Evolutionary conservation across 2,888 invertebrate species (phyloP), one percentile per base, ranked within the genome.

Genomic region (Andrena fulva): DNA sequence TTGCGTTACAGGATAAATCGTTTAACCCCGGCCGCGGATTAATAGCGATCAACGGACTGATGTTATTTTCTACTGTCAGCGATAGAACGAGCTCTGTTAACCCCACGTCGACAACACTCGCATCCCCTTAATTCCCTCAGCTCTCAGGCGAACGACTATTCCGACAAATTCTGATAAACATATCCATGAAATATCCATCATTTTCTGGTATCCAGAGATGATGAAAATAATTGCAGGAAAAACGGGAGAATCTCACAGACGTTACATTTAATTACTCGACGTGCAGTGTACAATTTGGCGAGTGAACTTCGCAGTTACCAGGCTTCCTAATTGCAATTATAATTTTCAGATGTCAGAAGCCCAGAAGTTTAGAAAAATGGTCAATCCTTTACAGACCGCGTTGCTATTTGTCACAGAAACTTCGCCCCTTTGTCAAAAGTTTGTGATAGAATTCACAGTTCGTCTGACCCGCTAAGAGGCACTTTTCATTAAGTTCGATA

Each of bases 1-100:
- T 75, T 54, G 27, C 48, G 68, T 79, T 75, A 75, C 75, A 63
- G 12, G 48, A 50, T 75, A 79, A 79, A 64, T 74, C 68, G 69
- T 79, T 69, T 69, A 79, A 6, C 29, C 33, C 24, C 24, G 20
- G 56, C 69, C 50, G 20, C 69, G 75, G 69, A 75, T 75, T 79
- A 79, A 75, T 64, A 59, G 64, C 33, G 69, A 79, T 75, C 69
- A 79, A 69, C 56, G 59, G 20, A 7, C 20, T 48, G 63, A 63
- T 29, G 64, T 68, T 52, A 69, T 75, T 69, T 63, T 64, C 75
- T 48, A 29, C 29, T 20, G 54, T 20, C 33, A 54, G 3, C 75
- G 27, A 63, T 75, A 64, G 68, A 75, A 79, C 64, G 50, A 35
- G 31, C 31, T 33, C 20, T 31, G 33, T 35, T n/a, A 7, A 31